These are phyloP conservation scores for Heliconius cydno DNA, from an alignment of 2,888 invertebrate genomes.

Conservation along the genomic window DNA sequence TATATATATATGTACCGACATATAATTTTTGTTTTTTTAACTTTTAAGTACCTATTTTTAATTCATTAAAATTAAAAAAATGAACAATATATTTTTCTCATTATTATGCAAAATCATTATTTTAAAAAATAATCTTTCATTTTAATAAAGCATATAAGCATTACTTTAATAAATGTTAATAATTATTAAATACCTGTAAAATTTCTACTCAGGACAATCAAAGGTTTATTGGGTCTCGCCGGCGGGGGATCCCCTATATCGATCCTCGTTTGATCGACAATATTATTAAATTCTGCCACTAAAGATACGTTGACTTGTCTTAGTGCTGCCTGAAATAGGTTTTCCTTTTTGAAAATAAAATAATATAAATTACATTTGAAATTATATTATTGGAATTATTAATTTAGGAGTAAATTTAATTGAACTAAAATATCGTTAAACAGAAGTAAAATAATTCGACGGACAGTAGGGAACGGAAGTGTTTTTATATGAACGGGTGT, in stretches of 20 bases:
- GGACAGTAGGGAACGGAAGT: too few species aligned
- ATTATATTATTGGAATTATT: too few species aligned
- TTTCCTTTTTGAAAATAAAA: not conserved
- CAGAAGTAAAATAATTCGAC: too few species aligned
- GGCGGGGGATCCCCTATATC: slow-evolving; percentile 71
- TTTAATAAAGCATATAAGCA: too few species aligned
- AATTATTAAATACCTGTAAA: slow-evolving; percentile 79
- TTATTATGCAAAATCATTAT: not conserved
- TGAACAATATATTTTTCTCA: not conserved
- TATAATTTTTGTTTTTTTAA: too few species aligned
- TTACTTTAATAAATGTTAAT: not conserved
- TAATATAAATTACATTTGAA: not conserved
- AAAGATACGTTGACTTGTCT: slow-evolving; percentile 56
- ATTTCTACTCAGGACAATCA: slow-evolving; percentile 77
- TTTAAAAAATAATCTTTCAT: too few species aligned
- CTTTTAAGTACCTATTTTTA: too few species aligned
- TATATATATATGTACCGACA: too few species aligned
- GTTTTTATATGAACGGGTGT: too few species aligned
- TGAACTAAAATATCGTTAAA: too few species aligned
- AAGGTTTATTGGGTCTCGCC: slow-evolving; percentile 59
- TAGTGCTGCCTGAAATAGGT: slow-evolving; percentile 57
- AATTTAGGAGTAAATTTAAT: too few species aligned
- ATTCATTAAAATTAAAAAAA: not conserved
- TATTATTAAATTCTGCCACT: slow-evolving; percentile 78
- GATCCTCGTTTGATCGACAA: slow-evolving; percentile 81